Percentiles rank a stretch among this genome's conserved stretches.
Conservation (phyloP, 2,113 vertebrate species). For the Azemiops feae region DNA sequence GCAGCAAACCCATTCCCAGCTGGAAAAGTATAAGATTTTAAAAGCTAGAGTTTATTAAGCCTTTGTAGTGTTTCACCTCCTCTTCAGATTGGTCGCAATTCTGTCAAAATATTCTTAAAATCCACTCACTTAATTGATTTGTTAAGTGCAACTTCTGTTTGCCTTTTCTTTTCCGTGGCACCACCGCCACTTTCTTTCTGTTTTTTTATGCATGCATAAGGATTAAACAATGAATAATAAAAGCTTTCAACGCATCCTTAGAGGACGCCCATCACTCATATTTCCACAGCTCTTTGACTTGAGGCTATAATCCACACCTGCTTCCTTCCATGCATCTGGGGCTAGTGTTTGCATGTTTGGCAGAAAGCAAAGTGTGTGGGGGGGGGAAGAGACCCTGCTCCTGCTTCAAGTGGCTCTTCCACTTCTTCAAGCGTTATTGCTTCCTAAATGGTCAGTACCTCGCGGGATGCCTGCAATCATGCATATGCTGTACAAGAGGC, state of each 20-base stretch:
- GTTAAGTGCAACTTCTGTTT: neutral
- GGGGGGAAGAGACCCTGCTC: neutral
- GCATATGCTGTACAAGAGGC: neutral
- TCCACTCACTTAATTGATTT: neutral
- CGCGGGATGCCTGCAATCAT: neutral
- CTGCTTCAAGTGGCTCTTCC: conserved; percentile 19
- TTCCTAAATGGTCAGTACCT: no score
- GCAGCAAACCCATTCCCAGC: neutral
- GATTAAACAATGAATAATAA: conserved; percentile 15
- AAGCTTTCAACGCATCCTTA: neutral
- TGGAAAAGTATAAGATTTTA: neutral
- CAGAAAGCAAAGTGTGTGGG: neutral
- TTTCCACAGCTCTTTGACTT: neutral
- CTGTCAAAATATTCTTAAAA: neutral
- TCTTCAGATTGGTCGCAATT: neutral
- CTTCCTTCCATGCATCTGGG: conserved; percentile 14
- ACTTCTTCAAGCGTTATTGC: conserved; percentile 18
- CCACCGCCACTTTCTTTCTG: neutral
- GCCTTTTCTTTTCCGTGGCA: neutral
- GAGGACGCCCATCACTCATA: neutral
- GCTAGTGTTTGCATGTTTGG: conserved; percentile 25
- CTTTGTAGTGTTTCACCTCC: neutral
- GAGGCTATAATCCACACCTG: neutral
- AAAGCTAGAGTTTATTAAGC: neutral
- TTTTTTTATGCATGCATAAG: conserved; percentile 19